phyloP scores from a whole-genome alignment of 2,888 invertebrate species.

The Eilema griseolum region DNA sequence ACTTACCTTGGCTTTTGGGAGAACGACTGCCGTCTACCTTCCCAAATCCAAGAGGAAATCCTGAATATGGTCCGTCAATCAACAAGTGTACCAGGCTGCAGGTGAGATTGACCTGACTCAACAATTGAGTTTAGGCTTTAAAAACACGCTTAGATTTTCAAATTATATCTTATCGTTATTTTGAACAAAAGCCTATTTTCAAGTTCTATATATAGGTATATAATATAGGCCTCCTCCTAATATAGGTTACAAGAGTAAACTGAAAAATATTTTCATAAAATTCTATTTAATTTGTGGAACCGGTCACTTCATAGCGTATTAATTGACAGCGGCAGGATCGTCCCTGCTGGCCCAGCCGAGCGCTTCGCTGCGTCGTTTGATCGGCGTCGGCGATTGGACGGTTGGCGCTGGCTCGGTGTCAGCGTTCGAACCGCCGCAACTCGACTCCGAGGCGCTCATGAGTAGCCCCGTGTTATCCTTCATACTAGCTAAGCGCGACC shows the following conservation, averaged over 20 bases:
- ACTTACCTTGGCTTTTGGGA: too few relatives aligned
- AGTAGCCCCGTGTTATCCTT: constrained; percentile 95
- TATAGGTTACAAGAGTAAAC: not conserved
- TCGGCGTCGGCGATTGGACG: constrained; percentile 75
- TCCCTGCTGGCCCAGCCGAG: constrained; percentile 96
- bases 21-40: too few relatives aligned
- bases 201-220: too few relatives aligned
- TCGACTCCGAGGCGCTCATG: constrained; percentile 88
- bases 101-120: too few relatives aligned
- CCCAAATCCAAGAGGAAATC: too few relatives aligned
- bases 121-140: too few relatives aligned
- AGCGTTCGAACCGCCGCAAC: constrained; percentile 72
- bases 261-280: not conserved
- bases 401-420: constrained; percentile 65
- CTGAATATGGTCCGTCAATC: too few relatives aligned
- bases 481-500: constrained; percentile 94
- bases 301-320: not conserved
- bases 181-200: not conserved
- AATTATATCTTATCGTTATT: too few relatives aligned
- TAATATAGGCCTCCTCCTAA: too few relatives aligned
- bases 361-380: constrained; percentile 93
- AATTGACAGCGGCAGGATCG: constrained; percentile 89
- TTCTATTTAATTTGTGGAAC: too few relatives aligned
- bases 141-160: too few relatives aligned
- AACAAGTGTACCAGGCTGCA: too few relatives aligned